Base-by-base conservation (phyloP, 1,140 invertebrate genomes). In the Drosophila tristis region DNA sequence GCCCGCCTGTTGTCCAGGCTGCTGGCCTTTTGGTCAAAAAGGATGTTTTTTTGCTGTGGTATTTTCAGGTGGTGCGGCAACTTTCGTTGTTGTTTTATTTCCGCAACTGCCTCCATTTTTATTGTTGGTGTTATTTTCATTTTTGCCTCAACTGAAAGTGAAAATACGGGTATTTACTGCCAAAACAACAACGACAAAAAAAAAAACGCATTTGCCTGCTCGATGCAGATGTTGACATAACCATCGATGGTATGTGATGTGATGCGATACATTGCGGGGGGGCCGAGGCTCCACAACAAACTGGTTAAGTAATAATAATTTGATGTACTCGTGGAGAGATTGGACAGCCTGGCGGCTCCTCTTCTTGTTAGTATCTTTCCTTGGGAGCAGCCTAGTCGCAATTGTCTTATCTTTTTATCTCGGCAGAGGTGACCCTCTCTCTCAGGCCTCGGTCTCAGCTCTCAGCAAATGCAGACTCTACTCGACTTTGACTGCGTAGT, bases 41-140 rank as follows among this genome's bases (percentile, higher is more conserved):
- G 81, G 82, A 87, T 86, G 78, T 87, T 74, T 74, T 67, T 77
- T 74, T 39, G 44, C 35, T 39, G 11, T 5, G 35, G 35, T 39
- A 39, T 51, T 43, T 53, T 53, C 31, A 74, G 63, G 53, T 75
- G 76, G 80, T 63, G 57, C 70, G 66, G 77, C 74, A 64, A 76
- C 74, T 82, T 87, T 78, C 78, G 78, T 75, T 78, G 78, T 63
- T 81, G 78, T 81, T 81, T 87, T 87, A 62, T 87, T 86, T 86
- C 81, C 81, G 81, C 82, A 87, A 81, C 70, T 47, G 78, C 82
- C 64, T 49, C 66, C 66, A 70, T 70, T 70, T 49, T 70, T 45
- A 70, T 70, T 70, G 66, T 55, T 42, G 71, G 67, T 74, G 71
- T 76, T 75, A 67, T 76, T 74, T 72, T 80, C 71, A 60, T 61